Evolutionary conservation across 2,888 invertebrate genomes (phyloP).

Genomic region (Stenchaetothrips biformis): DNA sequence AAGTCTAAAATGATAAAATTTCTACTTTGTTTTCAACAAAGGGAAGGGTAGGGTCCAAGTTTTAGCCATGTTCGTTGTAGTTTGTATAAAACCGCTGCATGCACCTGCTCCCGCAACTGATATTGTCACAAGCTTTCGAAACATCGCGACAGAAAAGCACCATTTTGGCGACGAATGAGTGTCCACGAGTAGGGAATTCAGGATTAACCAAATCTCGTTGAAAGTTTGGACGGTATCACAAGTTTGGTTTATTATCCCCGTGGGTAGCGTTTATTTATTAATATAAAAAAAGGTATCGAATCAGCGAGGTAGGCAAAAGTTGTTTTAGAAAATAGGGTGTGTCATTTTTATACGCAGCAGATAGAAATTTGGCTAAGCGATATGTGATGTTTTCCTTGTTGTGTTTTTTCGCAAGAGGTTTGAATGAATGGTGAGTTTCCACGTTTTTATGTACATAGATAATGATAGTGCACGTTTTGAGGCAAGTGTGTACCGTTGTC

Average conservation of each 20-base stretch:
- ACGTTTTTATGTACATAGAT: conserved; percentile 10
- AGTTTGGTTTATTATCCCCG: no score
- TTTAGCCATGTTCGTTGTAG: background rate
- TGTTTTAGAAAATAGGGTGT: background rate
- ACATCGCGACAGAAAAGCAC: no score
- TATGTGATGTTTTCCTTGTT: background rate
- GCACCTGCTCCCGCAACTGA: background rate
- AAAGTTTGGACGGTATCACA: no score
- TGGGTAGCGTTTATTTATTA: no score
- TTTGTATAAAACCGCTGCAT: background rate
- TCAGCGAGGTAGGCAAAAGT: background rate
- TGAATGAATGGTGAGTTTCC: background rate
- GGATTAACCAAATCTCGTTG: no score
- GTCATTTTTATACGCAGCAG: background rate
- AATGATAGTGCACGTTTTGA: conserved; percentile 17
- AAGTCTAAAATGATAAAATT: background rate
- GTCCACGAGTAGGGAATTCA: no score
- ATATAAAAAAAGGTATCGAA: background rate
- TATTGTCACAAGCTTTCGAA: no score
- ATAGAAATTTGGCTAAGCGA: background rate
- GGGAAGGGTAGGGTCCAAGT: conserved; percentile 22
- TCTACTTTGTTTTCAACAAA: conserved; percentile 8
- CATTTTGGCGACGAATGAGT: no score
- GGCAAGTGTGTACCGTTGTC: background rate
- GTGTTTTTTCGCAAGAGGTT: background rate